Evolutionary conservation across 2,797 vertebrate species (phyloP).

Genomic region (Eidolon dupreanum): DNA sequence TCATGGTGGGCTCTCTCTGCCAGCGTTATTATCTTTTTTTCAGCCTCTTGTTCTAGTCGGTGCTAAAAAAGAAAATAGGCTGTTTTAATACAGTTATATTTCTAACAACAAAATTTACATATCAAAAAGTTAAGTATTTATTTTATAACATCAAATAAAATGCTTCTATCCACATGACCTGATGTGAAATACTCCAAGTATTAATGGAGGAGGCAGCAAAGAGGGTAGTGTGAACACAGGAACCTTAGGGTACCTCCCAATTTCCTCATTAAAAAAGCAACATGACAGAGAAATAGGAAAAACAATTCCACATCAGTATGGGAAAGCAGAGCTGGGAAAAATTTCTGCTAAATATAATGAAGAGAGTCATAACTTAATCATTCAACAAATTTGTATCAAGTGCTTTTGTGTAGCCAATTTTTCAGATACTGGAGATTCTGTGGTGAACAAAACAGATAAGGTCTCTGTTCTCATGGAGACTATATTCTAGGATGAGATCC

Average conservation of each 20-base stretch:
- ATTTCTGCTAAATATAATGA: neutral
- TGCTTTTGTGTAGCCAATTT: neutral
- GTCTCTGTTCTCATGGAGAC: neutral
- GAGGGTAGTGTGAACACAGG: neutral
- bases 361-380: neutral
- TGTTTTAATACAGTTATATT: conserved; percentile 29
- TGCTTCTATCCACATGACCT: neutral
- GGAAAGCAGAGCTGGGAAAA: neutral
- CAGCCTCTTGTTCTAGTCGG: conserved; percentile 89
- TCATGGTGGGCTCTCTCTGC: conserved; percentile 89
- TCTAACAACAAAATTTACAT: neutral
- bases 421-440: neutral
- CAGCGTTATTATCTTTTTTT: conserved; percentile 88
- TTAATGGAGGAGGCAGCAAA: neutral
- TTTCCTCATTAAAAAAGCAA: neutral
- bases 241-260: neutral
- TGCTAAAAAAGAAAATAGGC: conserved; percentile 83
- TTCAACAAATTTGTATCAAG: neutral
- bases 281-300: neutral
- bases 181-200: neutral
- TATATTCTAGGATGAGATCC: neutral
- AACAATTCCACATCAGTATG: neutral
- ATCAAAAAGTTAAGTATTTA: conserved; percentile 3
- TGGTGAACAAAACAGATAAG: conserved; percentile 9
- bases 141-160: conserved; percentile 40